Evolutionary conservation across 2,113 vertebrate species (phyloP), one percentile per base, ranked within the genome.

Genomic region (Heloderma charlesbogerti): DNA sequence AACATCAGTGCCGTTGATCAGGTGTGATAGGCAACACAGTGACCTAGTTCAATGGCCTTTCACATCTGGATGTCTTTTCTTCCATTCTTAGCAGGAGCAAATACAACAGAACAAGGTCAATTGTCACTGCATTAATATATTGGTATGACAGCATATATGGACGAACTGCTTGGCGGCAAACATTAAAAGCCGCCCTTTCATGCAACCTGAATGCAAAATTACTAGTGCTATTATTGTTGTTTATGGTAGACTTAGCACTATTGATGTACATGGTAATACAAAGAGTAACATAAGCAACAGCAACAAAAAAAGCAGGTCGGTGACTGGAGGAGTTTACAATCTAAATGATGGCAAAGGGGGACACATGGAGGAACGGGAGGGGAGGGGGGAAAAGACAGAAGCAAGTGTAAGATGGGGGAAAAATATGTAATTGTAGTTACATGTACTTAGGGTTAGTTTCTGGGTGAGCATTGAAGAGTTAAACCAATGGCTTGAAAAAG

Each of bases 91-190:
- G 94, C 93, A 90, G 90, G 92, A 95, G 93, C 93, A 92, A 96
- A 91, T 90, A 92, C 93, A 91, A 90, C 88, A 91, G 93, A 95
- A 95, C 93, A 94, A 92, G 95, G 92, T 95, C 90, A 95, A 82
- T 25, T 90, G 93, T 92, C 87, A 89, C 90, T 93, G 86, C 84
- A 87, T 92, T 90, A 92, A 79, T 29, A 60, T 86, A 90, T 83
- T 95, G 80, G 29, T 92, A 13, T 48, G 37, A 84, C 69, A 89
- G 80, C 89, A 84, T 91, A 80, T 90, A 90, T 87, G 63, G 66
- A 95, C 91, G 80, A 94, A 37, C 22, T 84, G 91, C 57, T 94
- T 90, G 91, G 88, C 92, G 84, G 71, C 85, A 91, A 93, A 92
- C 87, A 72, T 93, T 95, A 79, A 87, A 92, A 91, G 27, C 16